Conservation (phyloP, 2,888 invertebrate species). For the Mechanitis mazaeus region DNA sequence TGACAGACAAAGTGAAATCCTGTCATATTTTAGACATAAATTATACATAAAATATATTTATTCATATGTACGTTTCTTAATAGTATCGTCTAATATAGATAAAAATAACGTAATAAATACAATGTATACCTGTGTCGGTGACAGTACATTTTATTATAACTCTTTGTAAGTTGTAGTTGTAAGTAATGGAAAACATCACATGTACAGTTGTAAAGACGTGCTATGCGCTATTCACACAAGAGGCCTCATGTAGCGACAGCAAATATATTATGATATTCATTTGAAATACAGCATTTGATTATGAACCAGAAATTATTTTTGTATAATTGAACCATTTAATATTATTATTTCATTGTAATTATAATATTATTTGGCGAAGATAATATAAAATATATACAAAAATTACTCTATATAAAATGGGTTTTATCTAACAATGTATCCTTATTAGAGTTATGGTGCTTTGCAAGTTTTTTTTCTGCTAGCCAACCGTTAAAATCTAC, state of each 20-base stretch:
- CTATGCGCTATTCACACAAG: constrained; percentile 31
- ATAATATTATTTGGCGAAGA: no score
- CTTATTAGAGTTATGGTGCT: no score
- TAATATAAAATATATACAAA: no score
- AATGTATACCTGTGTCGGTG: not conserved
- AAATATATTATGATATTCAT: constrained; percentile 3
- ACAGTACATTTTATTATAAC: constrained; percentile 6
- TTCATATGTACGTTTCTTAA: no score
- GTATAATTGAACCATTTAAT: not conserved
- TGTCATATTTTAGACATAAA: no score
- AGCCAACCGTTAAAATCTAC: no score
- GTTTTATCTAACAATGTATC: no score
- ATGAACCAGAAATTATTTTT: constrained; percentile 4
- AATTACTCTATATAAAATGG: no score
- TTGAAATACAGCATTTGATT: not conserved
- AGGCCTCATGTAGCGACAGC: constrained; percentile 29
- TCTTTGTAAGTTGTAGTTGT: constrained; percentile 12
- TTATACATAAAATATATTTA: no score
- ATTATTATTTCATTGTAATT: no score
- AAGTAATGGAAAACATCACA: constrained; percentile 25
- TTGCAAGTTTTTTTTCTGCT: no score
- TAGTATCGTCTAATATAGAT: not conserved
- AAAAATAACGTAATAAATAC: not conserved
- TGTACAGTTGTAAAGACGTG: constrained; percentile 32
- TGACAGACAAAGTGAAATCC: not conserved